Evolutionary conservation across 2,888 invertebrate genomes (phyloP).

Genomic region (Ormyrus pomaceus): DNA sequence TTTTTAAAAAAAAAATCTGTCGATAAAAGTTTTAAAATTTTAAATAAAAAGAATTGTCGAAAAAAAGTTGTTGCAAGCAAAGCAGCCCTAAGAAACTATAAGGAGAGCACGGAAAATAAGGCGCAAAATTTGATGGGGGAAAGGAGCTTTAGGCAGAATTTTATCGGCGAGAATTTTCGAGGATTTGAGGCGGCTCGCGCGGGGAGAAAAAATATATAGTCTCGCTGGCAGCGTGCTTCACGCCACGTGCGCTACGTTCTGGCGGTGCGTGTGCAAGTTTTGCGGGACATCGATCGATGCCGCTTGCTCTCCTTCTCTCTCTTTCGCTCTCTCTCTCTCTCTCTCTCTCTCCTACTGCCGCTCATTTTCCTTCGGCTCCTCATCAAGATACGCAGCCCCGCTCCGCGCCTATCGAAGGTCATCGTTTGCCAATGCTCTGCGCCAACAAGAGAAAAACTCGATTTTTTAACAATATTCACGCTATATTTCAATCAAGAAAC

Average conservation of each 20-base stretch:
- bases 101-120: neutral
- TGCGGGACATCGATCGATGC: slow-evolving; percentile 70
- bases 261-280: slow-evolving; percentile 63
- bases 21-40: neutral
- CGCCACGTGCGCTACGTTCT: slow-evolving; percentile 24
- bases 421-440: slow-evolving; percentile 6
- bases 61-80: neutral
- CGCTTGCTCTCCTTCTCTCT: slow-evolving; percentile 53
- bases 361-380: slow-evolving; percentile 51
- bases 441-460: no score
- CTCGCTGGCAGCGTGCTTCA: neutral
- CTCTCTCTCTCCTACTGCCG: slow-evolving; percentile 40
- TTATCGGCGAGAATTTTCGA: slow-evolving; percentile 25
- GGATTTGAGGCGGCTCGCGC: neutral
- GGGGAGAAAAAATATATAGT: slow-evolving; percentile 36
- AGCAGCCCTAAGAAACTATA: neutral
- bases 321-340: slow-evolving; percentile 41
- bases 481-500: no score
- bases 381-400: slow-evolving; percentile 50
- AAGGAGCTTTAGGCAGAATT: neutral
- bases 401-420: slow-evolving; percentile 46
- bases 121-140: neutral
- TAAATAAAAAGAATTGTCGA: neutral
- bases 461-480: no score
- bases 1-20: no score